Evolutionary conservation across 2,888 invertebrate genomes (phyloP), one percentile per base, ranked within the genome.

Genomic region (Tachina lurida): DNA sequence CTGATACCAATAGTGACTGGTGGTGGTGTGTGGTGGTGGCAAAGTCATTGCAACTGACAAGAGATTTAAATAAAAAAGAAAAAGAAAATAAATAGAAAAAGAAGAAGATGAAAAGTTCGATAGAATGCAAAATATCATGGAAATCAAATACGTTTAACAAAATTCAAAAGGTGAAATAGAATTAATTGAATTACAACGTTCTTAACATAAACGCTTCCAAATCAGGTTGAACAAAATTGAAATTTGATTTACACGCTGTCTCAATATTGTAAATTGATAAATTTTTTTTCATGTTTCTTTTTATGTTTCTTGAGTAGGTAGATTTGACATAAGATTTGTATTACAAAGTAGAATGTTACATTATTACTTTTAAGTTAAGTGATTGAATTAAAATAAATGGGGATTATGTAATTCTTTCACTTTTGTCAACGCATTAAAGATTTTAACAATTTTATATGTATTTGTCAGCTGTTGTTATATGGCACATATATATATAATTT

Each of bases 131-230:
- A 63, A 86, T 75, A 65, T 75, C 84, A 83, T 75, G 79, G 79
- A 83, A 79, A 71, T 83, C 79, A 76, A 83, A 71, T 79, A 79
- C 47, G 73, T 79, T 75, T 52, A 62, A 80, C 39, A 71, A 70
- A 73, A 67, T 81, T 77, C 70, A 71, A 67, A 85, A 79, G 82
- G 85, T 82, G 79, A 71, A 75, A 54, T 62, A 65, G 71, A 82
- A 86, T 75, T 82, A 86, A 86, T 86, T 86, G 82, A 86, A 86
- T 83, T 79, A 76, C 78, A 83, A 75, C 79, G 78, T 83, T 82
- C 76, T 86, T 83, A 82, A 83, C 79, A 76, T 54, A 74, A 67
- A 82, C 49, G 65, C 79, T 85, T 82, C 54, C n/a, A 65, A 79
- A 82, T 75, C 82, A 70, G 70, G 12, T 74, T 75, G 47, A 52